Base-by-base conservation (phyloP, 2,888 invertebrate species). In the Nesidiocoris tenuis region DNA sequence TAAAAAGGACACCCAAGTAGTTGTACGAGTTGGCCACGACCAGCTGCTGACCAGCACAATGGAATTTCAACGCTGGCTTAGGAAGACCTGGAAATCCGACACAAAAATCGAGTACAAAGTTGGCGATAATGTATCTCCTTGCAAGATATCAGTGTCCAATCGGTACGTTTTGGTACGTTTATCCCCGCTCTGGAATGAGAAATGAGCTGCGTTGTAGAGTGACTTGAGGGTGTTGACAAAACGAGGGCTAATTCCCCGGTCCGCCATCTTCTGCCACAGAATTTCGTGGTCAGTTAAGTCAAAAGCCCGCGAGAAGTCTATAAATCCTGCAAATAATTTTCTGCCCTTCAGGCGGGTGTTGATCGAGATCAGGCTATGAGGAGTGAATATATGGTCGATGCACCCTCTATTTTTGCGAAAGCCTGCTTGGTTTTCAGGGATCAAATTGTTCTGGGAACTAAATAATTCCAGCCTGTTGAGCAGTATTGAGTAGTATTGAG, bases 351-450 rank as follows among this genome's bases (percentile, higher is more conserved):
- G 19, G 16, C 65, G 23, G 17, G 65, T 65, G 19, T 65, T 65
- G 23, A 65, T 17, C n/a, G 17, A 17, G 25, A 65, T 25, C 24
- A 65, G 19, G 17, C 65, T 39, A 12, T 12, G 55, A 9, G 83
- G 83, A 1, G 84, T 82, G n/a, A 82, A 74, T 21, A 74, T 72
- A n/a, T 63, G 61, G 17, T 72, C 63, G 19, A 72, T 16, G 17
- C 72, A 72, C 18, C 61, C 72, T 39, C 72, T 24, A 12, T n/a
- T 21, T 55, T 39, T 7, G n/a, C 55, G 22, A 65, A 74, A 74
- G 2, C 74, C 74, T 21, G 74, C 56, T 19, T 74, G 64, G 56
- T 65, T 65, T 17, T 74, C 65, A 16, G 74, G 74, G 25, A 64
- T 17, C 54, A 74, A 55, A 12, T 64, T n/a, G 16, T 63, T 12